Percentiles rank a stretch among this genome's conserved stretches.
Conservation (phyloP, 37 sponge, comb jelly and placozoan species). For the Chondrosia reniformis region DNA sequence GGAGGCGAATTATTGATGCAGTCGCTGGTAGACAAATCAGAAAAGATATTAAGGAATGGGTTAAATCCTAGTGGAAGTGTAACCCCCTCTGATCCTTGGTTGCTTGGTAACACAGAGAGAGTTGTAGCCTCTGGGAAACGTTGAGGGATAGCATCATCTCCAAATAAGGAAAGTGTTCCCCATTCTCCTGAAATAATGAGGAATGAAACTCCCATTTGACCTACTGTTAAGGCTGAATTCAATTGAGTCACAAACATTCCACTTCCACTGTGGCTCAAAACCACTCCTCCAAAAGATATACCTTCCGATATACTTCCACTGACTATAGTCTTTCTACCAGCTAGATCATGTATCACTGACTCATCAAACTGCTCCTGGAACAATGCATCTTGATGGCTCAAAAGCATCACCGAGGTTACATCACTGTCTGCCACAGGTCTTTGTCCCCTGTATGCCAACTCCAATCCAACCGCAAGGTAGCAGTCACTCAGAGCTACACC, state of each 20-base stretch:
- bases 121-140: neutral
- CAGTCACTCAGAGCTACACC: slow-evolving; percentile 34
- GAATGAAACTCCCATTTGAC: neutral
- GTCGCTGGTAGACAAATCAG: slow-evolving; percentile 39
- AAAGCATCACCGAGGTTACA: slow-evolving; percentile 23
- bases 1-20: slow-evolving; percentile 57
- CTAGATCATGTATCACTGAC: neutral
- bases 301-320: neutral
- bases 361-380: slow-evolving; percentile 35
- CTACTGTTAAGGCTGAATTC: neutral
- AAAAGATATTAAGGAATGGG: slow-evolving; percentile 29
- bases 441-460: slow-evolving; percentile 31
- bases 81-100: neutral
- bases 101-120: neutral
- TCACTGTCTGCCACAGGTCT: neutral
- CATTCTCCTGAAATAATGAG: neutral
- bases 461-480: slow-evolving; percentile 41
- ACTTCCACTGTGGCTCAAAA: neutral
- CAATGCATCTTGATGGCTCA: slow-evolving; percentile 32
- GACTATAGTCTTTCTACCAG: slow-evolving; percentile 11
- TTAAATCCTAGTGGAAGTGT: slow-evolving; percentile 36
- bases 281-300: neutral
- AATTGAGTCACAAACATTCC: neutral
- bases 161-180: neutral
- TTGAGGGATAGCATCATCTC: neutral